Evolutionary conservation across 2,797 vertebrate genomes (phyloP).

Genomic region (Loriculus beryllinus): DNA sequence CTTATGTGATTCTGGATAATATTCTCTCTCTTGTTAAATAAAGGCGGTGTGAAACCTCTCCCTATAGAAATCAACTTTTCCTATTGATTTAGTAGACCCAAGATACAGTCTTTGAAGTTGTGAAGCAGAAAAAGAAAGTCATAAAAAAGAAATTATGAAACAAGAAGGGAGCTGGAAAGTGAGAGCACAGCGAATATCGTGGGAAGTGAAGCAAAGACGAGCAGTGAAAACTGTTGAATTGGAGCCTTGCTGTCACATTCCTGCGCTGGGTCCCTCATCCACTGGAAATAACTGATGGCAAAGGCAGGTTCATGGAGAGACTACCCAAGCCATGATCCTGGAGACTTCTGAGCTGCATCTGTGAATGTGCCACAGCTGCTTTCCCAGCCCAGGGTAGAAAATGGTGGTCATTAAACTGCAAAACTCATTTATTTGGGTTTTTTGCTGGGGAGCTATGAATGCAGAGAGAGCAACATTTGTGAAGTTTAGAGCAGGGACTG

Average conservation of each 20-base stretch:
- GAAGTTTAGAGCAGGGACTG: background rate
- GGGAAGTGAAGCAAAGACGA: background rate
- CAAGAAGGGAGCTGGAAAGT: background rate
- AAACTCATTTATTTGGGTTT: background rate
- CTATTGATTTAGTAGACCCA: background rate
- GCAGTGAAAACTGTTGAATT: background rate
- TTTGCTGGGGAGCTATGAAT: background rate
- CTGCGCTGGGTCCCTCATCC: background rate
- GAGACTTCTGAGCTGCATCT: background rate
- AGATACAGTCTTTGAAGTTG: background rate
- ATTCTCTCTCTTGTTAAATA: conserved; percentile 20
- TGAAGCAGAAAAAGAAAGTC: background rate
- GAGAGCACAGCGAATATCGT: background rate
- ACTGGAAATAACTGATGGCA: background rate
- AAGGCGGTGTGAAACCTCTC: background rate
- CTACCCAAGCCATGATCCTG: background rate
- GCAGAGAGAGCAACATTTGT: background rate
- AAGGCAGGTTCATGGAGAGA: background rate
- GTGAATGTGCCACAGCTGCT: background rate
- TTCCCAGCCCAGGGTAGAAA: background rate
- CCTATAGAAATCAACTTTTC: conserved; percentile 39
- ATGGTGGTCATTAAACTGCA: background rate
- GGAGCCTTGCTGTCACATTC: background rate
- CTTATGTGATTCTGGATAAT: background rate
- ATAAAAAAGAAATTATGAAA: background rate